These are phyloP conservation scores for Eidolon helvum DNA, from an alignment of 2,113 vertebrate species.

Conservation along the genomic window DNA sequence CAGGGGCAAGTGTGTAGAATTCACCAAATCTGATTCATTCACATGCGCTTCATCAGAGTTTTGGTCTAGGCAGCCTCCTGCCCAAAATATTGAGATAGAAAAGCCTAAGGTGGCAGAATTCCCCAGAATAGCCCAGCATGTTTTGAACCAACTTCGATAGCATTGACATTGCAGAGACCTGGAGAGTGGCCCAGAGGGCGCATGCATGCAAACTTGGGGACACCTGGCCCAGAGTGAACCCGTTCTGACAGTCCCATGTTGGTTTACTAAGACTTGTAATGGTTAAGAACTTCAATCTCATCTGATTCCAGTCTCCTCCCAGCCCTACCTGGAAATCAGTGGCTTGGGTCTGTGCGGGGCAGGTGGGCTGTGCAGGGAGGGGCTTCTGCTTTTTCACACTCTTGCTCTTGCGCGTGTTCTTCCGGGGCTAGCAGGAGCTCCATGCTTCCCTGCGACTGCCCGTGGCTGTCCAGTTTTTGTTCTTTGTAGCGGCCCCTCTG, in stretches of 20 bases:
- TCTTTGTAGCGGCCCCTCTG: not conserved
- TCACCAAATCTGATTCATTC: not conserved
- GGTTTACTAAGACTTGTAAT: not conserved
- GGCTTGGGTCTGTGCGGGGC: not conserved
- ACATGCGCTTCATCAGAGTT: not conserved
- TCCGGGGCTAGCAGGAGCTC: accelerated
- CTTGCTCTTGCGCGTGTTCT: too few relatives aligned
- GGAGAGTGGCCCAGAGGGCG: not conserved
- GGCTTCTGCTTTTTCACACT: not conserved
- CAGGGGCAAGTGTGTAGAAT: not conserved
- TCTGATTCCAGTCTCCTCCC: not conserved
- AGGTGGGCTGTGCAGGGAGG: not conserved
- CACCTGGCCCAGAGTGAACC: not conserved
- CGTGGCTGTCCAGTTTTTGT: not conserved
- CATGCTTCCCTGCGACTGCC: accelerated
- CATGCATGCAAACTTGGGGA: not conserved
- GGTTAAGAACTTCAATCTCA: not conserved
- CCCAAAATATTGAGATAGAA: not conserved
- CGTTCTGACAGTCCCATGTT: not conserved
- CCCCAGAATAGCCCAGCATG: not conserved
- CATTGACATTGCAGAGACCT: too few relatives aligned
- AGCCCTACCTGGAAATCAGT: not conserved
- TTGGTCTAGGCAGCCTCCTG: not conserved
- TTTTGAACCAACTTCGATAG: not conserved
- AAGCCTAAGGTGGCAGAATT: not conserved